phyloP scores from a whole-genome alignment of 2,113 vertebrate genomes.

The Hystrix cristata region DNA sequence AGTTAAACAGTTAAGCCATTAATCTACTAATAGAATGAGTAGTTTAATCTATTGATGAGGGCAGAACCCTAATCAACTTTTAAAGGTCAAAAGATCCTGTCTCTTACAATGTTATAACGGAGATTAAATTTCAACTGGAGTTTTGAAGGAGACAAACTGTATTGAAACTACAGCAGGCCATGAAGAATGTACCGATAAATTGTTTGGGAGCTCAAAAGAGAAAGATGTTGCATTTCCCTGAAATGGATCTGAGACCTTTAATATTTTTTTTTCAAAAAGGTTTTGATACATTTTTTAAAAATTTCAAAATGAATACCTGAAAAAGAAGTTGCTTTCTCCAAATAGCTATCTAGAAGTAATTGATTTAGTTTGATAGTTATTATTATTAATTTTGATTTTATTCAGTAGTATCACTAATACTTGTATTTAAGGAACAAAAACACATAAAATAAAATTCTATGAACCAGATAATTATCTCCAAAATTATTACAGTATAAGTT shows the following conservation, averaged over 20 bases:
- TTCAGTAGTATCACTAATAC: neutral
- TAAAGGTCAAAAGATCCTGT: neutral
- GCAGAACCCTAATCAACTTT: neutral
- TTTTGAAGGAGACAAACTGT: neutral
- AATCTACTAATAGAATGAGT: neutral
- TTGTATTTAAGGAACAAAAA: neutral
- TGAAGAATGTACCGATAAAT: neutral
- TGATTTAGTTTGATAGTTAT: neutral
- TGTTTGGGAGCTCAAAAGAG: neutral
- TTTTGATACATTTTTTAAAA: neutral
- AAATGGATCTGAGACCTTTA: neutral
- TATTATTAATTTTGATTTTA: conserved; percentile 2
- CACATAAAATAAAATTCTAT: neutral
- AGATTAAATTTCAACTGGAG: neutral
- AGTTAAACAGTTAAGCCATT: neutral
- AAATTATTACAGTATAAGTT: neutral
- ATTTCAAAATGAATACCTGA: neutral
- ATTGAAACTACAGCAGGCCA: neutral
- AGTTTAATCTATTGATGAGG: neutral
- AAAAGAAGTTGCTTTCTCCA: neutral
- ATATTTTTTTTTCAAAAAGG: neutral
- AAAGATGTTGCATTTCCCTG: neutral
- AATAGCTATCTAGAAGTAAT: neutral
- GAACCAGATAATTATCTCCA: neutral
- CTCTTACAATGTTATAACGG: no score